A percentile compares a stretch with the other conserved stretches of the same genome.
Evolutionary conservation across 2,113 vertebrate species (phyloP).

Genomic region (Anser cygnoides): DNA sequence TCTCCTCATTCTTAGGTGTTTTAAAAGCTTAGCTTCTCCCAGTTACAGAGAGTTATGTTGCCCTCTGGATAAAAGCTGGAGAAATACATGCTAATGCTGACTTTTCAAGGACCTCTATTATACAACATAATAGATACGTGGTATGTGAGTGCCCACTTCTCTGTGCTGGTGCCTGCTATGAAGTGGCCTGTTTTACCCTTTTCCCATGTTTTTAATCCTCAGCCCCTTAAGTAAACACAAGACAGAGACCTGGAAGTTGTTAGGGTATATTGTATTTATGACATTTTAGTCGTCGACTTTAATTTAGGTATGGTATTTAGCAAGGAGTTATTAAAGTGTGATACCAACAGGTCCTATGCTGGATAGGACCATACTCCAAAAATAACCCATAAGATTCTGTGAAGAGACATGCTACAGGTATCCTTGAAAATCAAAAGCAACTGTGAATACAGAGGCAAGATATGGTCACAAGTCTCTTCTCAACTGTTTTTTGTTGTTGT

Average conservation of each 20-base stretch:
- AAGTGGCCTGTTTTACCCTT: not conserved
- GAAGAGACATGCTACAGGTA: not conserved
- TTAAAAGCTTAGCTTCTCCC: constrained; percentile 6
- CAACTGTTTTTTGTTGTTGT: not conserved
- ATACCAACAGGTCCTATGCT: not conserved
- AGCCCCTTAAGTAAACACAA: not conserved
- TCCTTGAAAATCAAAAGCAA: not conserved
- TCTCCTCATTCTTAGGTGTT: constrained; percentile 13
- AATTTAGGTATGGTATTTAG: not conserved
- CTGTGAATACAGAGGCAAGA: not conserved
- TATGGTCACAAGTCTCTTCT: not conserved
- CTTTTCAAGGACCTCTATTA: not conserved
- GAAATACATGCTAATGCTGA: constrained; percentile 50
- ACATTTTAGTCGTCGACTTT: not conserved
- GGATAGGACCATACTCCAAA: not conserved
- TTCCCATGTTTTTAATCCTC: not conserved
- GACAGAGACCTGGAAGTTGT: not conserved
- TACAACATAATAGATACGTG: not conserved
- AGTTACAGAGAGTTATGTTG: constrained; percentile 57
- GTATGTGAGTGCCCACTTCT: not conserved
- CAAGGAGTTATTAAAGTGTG: not conserved
- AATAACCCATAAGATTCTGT: not conserved
- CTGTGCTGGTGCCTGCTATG: not conserved
- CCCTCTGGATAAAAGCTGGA: constrained; percentile 60
- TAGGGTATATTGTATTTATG: not conserved